Conservation (phyloP, 1,140 invertebrate species). For the Yoshiicerus persimilis region DNA sequence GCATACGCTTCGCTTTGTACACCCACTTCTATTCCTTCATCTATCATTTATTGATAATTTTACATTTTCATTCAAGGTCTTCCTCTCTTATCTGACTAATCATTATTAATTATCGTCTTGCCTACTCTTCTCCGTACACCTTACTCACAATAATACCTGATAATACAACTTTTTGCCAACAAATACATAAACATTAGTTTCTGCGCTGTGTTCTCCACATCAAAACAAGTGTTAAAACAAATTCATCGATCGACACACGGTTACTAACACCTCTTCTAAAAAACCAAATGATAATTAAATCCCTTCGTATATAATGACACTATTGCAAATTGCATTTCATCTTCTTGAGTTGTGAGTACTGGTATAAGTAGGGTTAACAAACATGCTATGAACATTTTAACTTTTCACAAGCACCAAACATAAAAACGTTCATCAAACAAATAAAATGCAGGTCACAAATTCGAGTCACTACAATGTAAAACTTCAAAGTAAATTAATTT, state of each 20-base stretch:
- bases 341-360: too few species aligned
- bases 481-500: too few species aligned
- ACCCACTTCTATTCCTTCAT: background rate
- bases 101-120: background rate
- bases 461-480: too few species aligned
- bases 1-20: background rate
- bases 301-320: too few species aligned
- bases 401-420: too few species aligned
- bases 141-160: too few species aligned
- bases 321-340: too few species aligned
- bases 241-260: background rate
- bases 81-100: background rate
- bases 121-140: background rate
- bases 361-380: too few species aligned
- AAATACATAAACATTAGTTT: background rate
- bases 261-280: background rate
- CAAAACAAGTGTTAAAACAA: background rate
- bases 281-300: too few species aligned
- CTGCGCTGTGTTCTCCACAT: background rate
- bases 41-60: background rate
- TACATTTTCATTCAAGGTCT: constrained; percentile 13
- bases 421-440: too few species aligned
- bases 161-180: background rate
- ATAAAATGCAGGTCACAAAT: too few species aligned
- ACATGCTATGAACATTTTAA: too few species aligned